A percentile compares a stretch with the other conserved stretches of the same genome.
Evolutionary conservation across 1,140 invertebrate species (phyloP).

Genomic region (Lethrus apterus): DNA sequence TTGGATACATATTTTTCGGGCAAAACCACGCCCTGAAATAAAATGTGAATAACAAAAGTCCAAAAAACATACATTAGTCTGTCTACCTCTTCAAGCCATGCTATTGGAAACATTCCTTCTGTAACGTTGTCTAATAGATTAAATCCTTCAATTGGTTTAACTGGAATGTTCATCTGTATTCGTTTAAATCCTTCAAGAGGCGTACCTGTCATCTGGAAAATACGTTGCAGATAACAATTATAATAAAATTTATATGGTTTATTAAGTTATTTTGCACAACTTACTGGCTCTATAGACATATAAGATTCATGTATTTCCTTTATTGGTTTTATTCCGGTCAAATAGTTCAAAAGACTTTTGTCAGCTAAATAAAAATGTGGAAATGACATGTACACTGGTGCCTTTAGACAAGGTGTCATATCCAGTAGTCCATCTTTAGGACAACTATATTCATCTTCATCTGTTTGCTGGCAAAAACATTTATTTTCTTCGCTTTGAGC

Average conservation of each 20-base stretch:
- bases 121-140: slow-evolving; percentile 52
- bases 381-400: slow-evolving; percentile 10
- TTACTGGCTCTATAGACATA: slow-evolving; percentile 15
- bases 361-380: slow-evolving; percentile 17
- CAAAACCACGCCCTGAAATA: slow-evolving; percentile 9
- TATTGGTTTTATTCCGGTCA: slow-evolving; percentile 1
- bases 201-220: slow-evolving; percentile 52
- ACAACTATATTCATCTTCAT: slow-evolving; percentile 12
- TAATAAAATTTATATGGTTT: too few species aligned
- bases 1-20: slow-evolving; percentile 11
- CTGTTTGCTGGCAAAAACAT: slow-evolving; percentile 12
- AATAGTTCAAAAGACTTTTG: slow-evolving; percentile 2
- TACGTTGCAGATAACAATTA: slow-evolving; percentile 4
- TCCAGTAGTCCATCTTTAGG: slow-evolving; percentile 11
- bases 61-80: not conserved
- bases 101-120: slow-evolving; percentile 51
- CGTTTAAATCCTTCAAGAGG: slow-evolving; percentile 58
- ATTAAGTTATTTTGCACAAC: too few species aligned
- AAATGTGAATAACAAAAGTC: not conserved
- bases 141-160: slow-evolving; percentile 55
- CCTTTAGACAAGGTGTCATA: slow-evolving; percentile 13
- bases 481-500: not conserved
- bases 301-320: slow-evolving; percentile 21
- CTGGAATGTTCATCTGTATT: slow-evolving; percentile 58
- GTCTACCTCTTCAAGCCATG: slow-evolving; percentile 64